Percentiles rank a stretch among this genome's conserved stretches.
These are phyloP conservation scores for Morus bassanus DNA, from an alignment of 2,797 vertebrate species.

Conservation along the genomic window DNA sequence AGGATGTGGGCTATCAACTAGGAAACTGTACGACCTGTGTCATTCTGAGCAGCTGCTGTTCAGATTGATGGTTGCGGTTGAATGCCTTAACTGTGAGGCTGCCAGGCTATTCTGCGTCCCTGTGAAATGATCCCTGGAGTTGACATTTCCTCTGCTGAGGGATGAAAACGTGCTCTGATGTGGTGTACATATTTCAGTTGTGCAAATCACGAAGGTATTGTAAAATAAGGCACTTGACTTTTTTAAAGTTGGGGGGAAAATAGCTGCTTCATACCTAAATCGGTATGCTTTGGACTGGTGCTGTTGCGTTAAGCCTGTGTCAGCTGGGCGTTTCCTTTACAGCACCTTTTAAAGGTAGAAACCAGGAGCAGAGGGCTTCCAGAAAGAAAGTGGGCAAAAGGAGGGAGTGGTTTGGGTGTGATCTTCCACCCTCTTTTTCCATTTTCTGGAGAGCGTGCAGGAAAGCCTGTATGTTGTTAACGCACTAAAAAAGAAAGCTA, in stretches of 20 bases:
- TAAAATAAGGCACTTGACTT: background rate
- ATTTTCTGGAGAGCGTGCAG: background rate
- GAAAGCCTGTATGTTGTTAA: background rate
- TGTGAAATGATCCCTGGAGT: conserved; percentile 35
- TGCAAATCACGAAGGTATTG: conserved; percentile 28
- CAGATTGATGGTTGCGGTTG: conserved; percentile 9
- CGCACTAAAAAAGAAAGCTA: background rate
- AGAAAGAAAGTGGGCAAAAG: background rate
- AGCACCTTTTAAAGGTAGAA: background rate
- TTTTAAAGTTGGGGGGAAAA: conserved; percentile 51
- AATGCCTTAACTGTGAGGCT: background rate
- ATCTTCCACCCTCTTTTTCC: background rate
- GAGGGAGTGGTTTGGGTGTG: background rate
- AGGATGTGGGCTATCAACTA: background rate
- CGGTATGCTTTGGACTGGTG: background rate
- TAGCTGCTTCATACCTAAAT: conserved; percentile 41
- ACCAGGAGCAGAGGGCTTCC: background rate
- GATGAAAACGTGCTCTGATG: conserved; percentile 33
- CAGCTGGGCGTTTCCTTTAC: background rate
- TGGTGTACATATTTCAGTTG: conserved; percentile 35
- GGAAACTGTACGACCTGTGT: background rate
- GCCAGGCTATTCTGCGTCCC: background rate
- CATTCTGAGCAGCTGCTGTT: conserved; percentile 35
- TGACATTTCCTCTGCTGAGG: background rate
- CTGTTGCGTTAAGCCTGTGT: background rate